A percentile compares a stretch with the other conserved stretches of the same genome.
phyloP scores from a whole-genome alignment of 2,797 vertebrate genomes.

The Enteromius radiatus region DNA sequence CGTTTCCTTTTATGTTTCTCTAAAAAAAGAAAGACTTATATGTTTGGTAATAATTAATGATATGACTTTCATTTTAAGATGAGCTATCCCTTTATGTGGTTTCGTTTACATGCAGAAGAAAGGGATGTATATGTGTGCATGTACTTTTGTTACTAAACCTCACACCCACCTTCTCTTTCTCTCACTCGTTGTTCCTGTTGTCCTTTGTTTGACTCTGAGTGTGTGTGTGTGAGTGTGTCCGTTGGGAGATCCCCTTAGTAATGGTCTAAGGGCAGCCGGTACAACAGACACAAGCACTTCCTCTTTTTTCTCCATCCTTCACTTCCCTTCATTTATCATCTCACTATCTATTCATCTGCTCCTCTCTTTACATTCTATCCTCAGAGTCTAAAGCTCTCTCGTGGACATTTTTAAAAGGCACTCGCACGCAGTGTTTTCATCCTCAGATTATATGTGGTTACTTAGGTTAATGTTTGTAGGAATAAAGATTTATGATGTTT shows the following conservation, averaged over 20 bases:
- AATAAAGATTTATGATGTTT: slow-evolving; percentile 40
- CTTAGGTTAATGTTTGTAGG: slow-evolving; percentile 43
- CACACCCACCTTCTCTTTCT: slow-evolving; percentile 15
- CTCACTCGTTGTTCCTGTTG: slow-evolving; percentile 33
- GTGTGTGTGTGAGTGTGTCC: slow-evolving; percentile 45
- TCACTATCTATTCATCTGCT: slow-evolving; percentile 38
- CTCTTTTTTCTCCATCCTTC: slow-evolving; percentile 51
- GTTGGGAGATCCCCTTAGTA: slow-evolving; percentile 60
- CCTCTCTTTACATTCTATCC: slow-evolving; percentile 11
- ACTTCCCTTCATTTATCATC: slow-evolving; percentile 51
- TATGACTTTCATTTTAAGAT: neutral
- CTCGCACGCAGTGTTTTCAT: slow-evolving; percentile 1
- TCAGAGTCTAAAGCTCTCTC: slow-evolving; percentile 6
- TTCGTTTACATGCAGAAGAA: neutral
- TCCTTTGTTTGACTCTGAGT: slow-evolving; percentile 62
- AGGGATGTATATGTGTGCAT: neutral
- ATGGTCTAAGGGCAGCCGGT: slow-evolving; percentile 55
- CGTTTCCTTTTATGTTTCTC: neutral
- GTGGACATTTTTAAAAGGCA: slow-evolving; percentile 16
- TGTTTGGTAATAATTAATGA: neutral
- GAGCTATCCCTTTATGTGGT: neutral
- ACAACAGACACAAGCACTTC: slow-evolving; percentile 57
- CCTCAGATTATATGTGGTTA: slow-evolving; percentile 31
- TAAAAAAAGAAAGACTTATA: neutral
- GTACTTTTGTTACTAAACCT: slow-evolving; percentile 16